Conservation (phyloP, 1,140 invertebrate genomes). For the Halesus radiatus region DNA sequence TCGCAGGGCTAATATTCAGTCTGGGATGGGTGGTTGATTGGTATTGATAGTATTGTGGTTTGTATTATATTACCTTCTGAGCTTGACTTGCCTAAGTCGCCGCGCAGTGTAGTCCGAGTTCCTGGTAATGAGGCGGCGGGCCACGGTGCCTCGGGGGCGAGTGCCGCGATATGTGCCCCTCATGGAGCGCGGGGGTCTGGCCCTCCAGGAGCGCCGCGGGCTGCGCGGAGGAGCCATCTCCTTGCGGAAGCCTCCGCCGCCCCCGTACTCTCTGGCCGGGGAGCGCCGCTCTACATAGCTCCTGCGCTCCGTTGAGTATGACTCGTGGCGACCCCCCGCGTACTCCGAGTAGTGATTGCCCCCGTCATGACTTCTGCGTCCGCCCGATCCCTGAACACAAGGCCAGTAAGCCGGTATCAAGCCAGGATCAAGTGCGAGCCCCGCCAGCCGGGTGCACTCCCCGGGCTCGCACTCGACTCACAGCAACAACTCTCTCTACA, state of each 20-base stretch:
- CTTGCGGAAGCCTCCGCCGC: conserved; percentile 64
- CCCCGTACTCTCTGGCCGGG: conserved; percentile 61
- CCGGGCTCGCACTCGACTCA: not conserved
- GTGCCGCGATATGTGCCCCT: conserved; percentile 68
- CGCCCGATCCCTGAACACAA: conserved; percentile 70
- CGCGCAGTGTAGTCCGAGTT: conserved; percentile 27
- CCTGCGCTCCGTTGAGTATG: conserved; percentile 67
- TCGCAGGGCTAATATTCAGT: not conserved
- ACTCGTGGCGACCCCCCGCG: conserved; percentile 66
- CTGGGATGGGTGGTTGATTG: not conserved
- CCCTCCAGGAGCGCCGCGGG: conserved; percentile 57
- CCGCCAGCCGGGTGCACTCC: not conserved
- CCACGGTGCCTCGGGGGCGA: conserved; percentile 61
- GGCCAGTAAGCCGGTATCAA: conserved; percentile 63
- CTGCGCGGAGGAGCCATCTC: conserved; percentile 67
- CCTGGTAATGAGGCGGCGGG: conserved; percentile 59
- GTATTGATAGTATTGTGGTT: conserved; percentile 4
- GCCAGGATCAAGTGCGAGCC: conserved; percentile 55
- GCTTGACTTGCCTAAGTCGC: conserved; percentile 41
- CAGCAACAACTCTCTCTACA: not conserved
- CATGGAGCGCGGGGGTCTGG: conserved; percentile 56
- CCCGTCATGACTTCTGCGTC: conserved; percentile 70
- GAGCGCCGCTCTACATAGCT: conserved; percentile 64
- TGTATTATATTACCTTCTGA: conserved; percentile 36
- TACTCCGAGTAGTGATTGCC: conserved; percentile 66